phyloP scores from a whole-genome alignment of 1,140 invertebrate genomes.

The Ctenoplectra terminalis region DNA sequence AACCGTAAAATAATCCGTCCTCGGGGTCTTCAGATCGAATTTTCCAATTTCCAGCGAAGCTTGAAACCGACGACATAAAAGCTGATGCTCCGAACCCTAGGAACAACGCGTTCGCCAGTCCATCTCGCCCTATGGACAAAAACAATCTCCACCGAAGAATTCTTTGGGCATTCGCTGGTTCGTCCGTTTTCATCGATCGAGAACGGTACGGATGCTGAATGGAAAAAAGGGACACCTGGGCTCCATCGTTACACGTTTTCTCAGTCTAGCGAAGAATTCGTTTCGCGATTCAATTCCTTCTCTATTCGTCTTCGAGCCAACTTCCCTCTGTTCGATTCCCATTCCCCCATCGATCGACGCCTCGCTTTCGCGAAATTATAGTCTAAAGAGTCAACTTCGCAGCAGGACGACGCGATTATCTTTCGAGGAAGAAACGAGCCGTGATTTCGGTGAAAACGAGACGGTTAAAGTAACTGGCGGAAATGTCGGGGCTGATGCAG shows the following conservation, averaged over 20 bases:
- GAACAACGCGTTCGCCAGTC: constrained; percentile 21
- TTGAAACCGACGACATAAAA: constrained; percentile 35
- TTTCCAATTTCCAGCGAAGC: constrained; percentile 34
- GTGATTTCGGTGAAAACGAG: not conserved
- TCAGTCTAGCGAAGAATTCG: not conserved
- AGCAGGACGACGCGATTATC: constrained; percentile 17
- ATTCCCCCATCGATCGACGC: not conserved
- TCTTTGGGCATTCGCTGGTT: not conserved
- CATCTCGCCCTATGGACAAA: not conserved
- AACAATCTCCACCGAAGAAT: constrained; percentile 29
- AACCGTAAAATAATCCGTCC: constrained; percentile 4
- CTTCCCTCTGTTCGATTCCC: not conserved
- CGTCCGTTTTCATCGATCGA: constrained; percentile 7
- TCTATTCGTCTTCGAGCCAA: not conserved
- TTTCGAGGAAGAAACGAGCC: not conserved
- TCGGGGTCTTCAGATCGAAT: not conserved
- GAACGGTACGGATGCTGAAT: not conserved
- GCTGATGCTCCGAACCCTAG: not conserved
- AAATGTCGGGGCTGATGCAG: not conserved
- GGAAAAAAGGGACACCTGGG: constrained; percentile 46
- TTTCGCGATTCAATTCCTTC: constrained; percentile 15
- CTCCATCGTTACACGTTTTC: constrained; percentile 44
- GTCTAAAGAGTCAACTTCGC: not conserved
- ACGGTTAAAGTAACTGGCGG: constrained; percentile 13
- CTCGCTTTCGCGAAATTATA: not conserved